phyloP scores from a whole-genome alignment of 2,797 vertebrate genomes.

The Apogon hyalosoma region DNA sequence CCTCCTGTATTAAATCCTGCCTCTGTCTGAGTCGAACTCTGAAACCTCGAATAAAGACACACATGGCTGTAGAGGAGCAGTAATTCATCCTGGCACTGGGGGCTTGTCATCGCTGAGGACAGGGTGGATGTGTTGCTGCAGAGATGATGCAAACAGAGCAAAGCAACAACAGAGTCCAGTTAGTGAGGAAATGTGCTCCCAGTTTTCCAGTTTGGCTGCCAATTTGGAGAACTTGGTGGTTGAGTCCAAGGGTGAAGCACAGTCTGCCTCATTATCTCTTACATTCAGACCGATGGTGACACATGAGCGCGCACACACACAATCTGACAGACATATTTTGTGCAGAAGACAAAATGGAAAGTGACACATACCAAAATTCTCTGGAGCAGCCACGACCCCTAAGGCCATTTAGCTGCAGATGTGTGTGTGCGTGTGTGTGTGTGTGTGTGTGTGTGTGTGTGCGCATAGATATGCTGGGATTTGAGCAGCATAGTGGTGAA shows the following conservation, averaged over 20 bases:
- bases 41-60: constrained; percentile 32
- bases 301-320: constrained; percentile 1
- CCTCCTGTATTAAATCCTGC: constrained; percentile 24
- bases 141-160: constrained; percentile 15
- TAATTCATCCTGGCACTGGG: constrained; percentile 11
- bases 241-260: constrained; percentile 45
- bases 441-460: not conserved
- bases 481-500: constrained; percentile 6
- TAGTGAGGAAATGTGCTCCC: constrained; percentile 18
- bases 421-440: constrained; percentile 11
- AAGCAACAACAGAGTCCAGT: constrained; percentile 24
- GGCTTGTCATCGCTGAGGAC: constrained; percentile 21
- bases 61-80: not conserved
- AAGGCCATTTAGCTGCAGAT: constrained; percentile 40
- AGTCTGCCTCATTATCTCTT: constrained; percentile 62
- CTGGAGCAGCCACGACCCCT: constrained; percentile 26
- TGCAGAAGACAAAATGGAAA: constrained; percentile 46
- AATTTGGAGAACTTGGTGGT: constrained; percentile 31
- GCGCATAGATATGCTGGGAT: not conserved
- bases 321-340: constrained; percentile 11
- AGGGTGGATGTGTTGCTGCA: constrained; percentile 11
- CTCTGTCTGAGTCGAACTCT: constrained; percentile 33
- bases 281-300: constrained; percentile 44
- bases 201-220: constrained; percentile 50
- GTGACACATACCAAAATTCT: constrained; percentile 39